These are phyloP conservation scores for Amblyraja radiata DNA, from an alignment of 2,797 vertebrate genomes.

Conservation along the genomic window DNA sequence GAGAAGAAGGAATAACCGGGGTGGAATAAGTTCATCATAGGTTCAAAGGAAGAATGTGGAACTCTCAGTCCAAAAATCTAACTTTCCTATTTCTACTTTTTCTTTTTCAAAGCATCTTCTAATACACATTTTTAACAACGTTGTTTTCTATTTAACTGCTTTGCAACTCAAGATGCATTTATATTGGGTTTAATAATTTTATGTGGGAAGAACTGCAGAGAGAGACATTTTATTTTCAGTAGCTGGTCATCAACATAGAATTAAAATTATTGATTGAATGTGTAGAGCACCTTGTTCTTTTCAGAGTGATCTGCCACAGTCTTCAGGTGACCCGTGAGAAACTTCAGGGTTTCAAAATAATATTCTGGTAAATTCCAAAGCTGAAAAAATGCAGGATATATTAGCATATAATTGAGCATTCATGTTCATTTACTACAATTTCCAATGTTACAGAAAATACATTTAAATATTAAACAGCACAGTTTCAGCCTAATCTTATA, in stretches of 20 bases:
- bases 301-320: constrained; percentile 85
- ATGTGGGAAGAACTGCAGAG: neutral
- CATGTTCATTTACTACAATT: neutral
- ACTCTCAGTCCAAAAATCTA: neutral
- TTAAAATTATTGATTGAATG: neutral
- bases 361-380: constrained; percentile 86
- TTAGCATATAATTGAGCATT: neutral
- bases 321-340: constrained; percentile 84
- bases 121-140: neutral
- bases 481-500: neutral
- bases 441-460: neutral
- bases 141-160: neutral
- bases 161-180: neutral
- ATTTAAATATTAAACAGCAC: neutral
- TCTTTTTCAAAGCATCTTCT: neutral
- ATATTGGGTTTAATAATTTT: neutral
- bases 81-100: neutral
- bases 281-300: constrained; percentile 80
- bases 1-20: no score
- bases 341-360: constrained; percentile 91
- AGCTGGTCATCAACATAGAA: neutral
- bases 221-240: neutral
- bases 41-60: neutral
- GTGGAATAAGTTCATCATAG: no score
- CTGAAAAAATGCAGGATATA: constrained; percentile 50